Evolutionary conservation across 2,113 vertebrate species (phyloP).

Genomic region (Acanthochromis polyacanthus): DNA sequence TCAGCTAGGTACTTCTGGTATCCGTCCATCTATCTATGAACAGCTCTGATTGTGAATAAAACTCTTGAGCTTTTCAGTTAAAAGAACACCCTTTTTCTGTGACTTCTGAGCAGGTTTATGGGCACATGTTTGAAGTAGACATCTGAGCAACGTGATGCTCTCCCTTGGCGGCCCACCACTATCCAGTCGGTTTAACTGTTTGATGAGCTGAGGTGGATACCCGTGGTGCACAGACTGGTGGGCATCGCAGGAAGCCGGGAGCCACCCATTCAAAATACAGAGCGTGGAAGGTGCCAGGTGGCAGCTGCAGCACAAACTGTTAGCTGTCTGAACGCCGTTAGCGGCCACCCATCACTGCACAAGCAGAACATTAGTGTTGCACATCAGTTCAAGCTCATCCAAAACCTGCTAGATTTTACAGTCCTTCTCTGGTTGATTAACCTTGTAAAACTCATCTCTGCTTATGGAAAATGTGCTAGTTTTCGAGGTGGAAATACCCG

Average conservation of each 20-base stretch:
- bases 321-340: background rate
- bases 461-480: too few species aligned
- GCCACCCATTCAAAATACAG: constrained; percentile 7
- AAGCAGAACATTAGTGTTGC: background rate
- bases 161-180: background rate
- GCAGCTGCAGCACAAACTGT: constrained; percentile 8
- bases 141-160: background rate
- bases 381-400: background rate
- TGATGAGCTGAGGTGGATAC: constrained; percentile 6
- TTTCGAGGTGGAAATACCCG: too few species aligned
- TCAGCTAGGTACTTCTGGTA: too few species aligned
- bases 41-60: too few species aligned
- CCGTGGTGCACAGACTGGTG: background rate
- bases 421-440: too few species aligned
- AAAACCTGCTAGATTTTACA: too few species aligned
- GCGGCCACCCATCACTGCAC: background rate
- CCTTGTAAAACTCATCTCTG: too few species aligned
- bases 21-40: too few species aligned
- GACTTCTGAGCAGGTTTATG: too few species aligned
- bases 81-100: too few species aligned
- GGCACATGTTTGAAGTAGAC: too few species aligned
- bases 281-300: background rate
- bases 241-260: background rate
- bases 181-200: background rate
- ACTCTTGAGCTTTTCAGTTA: too few species aligned